phyloP scores from a whole-genome alignment of 2,888 invertebrate species.

The Macrophya annulata region DNA sequence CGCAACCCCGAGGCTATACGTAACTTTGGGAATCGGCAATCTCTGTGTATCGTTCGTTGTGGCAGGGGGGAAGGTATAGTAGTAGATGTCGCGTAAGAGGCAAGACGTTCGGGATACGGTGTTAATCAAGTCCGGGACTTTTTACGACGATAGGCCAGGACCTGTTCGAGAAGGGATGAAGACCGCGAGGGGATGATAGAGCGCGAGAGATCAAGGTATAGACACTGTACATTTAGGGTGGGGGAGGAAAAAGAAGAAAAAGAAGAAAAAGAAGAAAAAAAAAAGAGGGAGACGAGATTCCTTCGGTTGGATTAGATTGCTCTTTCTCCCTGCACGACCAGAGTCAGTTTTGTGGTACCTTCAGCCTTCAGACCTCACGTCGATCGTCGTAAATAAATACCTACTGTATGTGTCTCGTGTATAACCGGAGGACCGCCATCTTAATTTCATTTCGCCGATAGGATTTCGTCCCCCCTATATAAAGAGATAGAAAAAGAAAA shows the following conservation, averaged over 20 bases:
- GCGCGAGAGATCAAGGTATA: constrained; percentile 33
- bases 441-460: constrained; percentile 68
- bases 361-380: constrained; percentile 53
- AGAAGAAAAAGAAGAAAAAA: too few species aligned
- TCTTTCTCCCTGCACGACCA: constrained; percentile 7
- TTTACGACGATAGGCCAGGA: constrained; percentile 46
- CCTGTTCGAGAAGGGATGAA: neutral
- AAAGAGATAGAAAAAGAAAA: neutral
- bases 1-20: neutral
- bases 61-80: neutral
- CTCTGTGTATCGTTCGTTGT: neutral
- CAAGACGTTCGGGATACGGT: constrained; percentile 27
- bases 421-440: constrained; percentile 54
- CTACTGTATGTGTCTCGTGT: constrained; percentile 56
- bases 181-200: constrained; percentile 47
- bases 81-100: neutral
- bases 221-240: neutral
- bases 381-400: constrained; percentile 67
- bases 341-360: constrained; percentile 15
- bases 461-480: constrained; percentile 59
- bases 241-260: neutral
- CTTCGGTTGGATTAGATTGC: constrained; percentile 45
- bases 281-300: constrained; percentile 2
- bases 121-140: constrained; percentile 55
- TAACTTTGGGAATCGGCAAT: constrained; percentile 26